These are phyloP conservation scores for Nebria brevicollis DNA, from an alignment of 2,888 invertebrate species.

Conservation along the genomic window DNA sequence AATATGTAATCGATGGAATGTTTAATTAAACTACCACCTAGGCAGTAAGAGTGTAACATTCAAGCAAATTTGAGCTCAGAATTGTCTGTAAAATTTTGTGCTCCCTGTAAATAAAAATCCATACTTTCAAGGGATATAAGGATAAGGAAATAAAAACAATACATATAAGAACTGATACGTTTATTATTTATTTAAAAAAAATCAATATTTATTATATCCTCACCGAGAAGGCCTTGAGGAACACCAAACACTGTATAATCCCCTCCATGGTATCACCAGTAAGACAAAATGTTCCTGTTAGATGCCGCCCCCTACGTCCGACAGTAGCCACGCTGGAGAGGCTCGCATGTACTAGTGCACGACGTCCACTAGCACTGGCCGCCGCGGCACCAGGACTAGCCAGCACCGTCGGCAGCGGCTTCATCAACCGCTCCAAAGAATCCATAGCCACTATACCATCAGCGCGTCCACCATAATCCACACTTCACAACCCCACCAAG, in stretches of 20 bases:
- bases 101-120: too few relatives aligned
- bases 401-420: conserved; percentile 73
- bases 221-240: conserved; percentile 93
- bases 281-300: conserved; percentile 88
- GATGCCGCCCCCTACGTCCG: conserved; percentile 82
- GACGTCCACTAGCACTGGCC: conserved; percentile 68
- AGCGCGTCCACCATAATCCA: conserved; percentile 21
- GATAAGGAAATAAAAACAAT: too few relatives aligned
- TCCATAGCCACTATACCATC: conserved; percentile 69
- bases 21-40: conserved; percentile 9
- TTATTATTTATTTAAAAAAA: not conserved
- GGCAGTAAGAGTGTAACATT: not conserved
- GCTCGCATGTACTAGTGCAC: conserved; percentile 82
- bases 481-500: not conserved
- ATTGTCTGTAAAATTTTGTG: not conserved
- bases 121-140: too few relatives aligned
- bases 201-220: conserved; percentile 59
- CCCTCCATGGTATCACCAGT: conserved; percentile 94
- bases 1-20: conserved; percentile 23
- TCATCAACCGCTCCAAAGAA: conserved; percentile 83
- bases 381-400: conserved; percentile 67
- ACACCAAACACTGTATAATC: conserved; percentile 91
- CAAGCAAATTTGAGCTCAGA: not conserved
- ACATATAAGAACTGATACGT: too few relatives aligned
- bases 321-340: conserved; percentile 76